Percentiles rank a stretch among this genome's conserved stretches.
Evolutionary conservation across 1,140 invertebrate species (phyloP).

Genomic region (Metaphire vulgaris): DNA sequence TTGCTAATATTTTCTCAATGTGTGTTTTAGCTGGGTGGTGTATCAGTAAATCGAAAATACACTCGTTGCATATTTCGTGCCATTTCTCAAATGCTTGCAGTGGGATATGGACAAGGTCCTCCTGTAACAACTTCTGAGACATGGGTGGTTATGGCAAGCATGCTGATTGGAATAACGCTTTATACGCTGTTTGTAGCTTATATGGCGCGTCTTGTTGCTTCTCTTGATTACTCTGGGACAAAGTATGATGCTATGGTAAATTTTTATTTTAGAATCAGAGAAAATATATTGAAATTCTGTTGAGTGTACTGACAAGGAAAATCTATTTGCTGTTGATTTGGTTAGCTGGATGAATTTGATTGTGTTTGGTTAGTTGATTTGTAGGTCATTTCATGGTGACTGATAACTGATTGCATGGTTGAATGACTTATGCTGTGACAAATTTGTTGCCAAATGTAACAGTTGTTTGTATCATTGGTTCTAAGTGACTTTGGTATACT

Average conservation of each 20-base stretch:
- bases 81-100: neutral
- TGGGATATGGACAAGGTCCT: neutral
- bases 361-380: neutral
- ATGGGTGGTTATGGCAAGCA: neutral
- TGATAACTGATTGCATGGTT: neutral
- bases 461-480: neutral
- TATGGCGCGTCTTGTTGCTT: constrained; percentile 91
- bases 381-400: neutral
- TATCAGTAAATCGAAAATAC: constrained; percentile 53
- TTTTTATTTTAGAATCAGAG: neutral
- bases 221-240: constrained; percentile 84
- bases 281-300: too few relatives aligned
- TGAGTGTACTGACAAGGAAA: too few relatives aligned
- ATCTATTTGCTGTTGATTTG: too few relatives aligned
- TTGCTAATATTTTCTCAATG: too few relatives aligned
- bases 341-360: neutral
- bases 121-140: neutral
- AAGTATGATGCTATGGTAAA: constrained; percentile 89
- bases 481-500: too few relatives aligned
- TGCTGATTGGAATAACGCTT: constrained; percentile 72
- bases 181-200: constrained; percentile 92
- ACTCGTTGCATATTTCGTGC: constrained; percentile 94
- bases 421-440: neutral
- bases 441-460: neutral
- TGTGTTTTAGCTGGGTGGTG: neutral